Conservation (phyloP, 1,140 invertebrate species). For the Pinna nobilis region DNA sequence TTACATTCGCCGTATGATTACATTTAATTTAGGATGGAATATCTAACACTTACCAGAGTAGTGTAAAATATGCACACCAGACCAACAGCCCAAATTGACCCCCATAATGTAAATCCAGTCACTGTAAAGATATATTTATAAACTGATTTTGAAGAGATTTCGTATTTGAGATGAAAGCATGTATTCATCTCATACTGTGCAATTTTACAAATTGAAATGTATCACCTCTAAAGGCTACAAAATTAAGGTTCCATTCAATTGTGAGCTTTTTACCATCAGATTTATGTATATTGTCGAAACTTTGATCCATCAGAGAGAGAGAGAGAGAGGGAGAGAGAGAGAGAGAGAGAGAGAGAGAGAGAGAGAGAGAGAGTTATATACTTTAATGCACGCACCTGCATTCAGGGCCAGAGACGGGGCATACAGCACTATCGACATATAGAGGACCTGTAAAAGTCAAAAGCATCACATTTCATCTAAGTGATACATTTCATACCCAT, state of each 20-base stretch:
- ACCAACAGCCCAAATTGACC: slow-evolving; percentile 88
- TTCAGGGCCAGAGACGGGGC: slow-evolving; percentile 87
- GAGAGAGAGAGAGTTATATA: neutral
- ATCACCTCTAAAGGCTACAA: too few relatives aligned
- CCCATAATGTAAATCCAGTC: slow-evolving; percentile 83
- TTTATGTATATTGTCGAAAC: too few relatives aligned
- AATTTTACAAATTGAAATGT: too few relatives aligned
- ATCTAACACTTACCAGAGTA: slow-evolving; percentile 82
- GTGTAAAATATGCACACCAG: slow-evolving; percentile 90
- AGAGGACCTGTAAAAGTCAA: slow-evolving; percentile 81
- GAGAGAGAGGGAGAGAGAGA: too few relatives aligned
- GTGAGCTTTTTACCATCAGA: too few relatives aligned
- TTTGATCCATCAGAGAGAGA: too few relatives aligned
- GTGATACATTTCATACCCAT: too few relatives aligned
- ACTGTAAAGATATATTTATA: slow-evolving; percentile 75
- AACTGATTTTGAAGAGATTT: neutral
- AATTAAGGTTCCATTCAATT: too few relatives aligned
- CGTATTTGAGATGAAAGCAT: neutral
- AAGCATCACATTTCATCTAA: too few relatives aligned
- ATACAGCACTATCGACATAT: slow-evolving; percentile 93
- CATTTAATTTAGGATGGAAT: too few relatives aligned
- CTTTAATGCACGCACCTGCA: slow-evolving; percentile 35
- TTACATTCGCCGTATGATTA: too few relatives aligned
- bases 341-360: too few relatives aligned
- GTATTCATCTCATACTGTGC: neutral